Conservation (phyloP, 2,113 vertebrate species). For the Xiphophorus couchianus region DNA sequence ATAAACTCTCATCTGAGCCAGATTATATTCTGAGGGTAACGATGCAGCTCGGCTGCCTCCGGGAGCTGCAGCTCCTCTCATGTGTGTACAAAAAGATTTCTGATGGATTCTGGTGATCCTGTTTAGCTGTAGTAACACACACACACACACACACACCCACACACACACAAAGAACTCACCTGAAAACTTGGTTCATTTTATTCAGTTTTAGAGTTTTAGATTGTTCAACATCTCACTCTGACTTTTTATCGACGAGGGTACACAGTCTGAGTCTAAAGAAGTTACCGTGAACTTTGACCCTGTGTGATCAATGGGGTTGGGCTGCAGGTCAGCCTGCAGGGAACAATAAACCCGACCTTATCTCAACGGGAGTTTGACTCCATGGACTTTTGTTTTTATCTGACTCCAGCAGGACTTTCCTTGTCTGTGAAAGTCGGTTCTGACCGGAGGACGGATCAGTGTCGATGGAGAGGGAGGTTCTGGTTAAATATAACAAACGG, state of each 20-base stretch:
- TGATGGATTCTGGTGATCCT: conserved; percentile 59
- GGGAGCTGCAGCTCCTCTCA: conserved; percentile 34
- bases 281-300: background rate
- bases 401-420: too few species aligned
- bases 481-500: too few species aligned
- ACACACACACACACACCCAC: too few species aligned
- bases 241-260: background rate
- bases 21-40: conserved; percentile 50
- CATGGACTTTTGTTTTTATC: background rate
- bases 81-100: conserved; percentile 45
- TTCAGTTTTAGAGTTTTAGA: background rate
- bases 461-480: too few species aligned
- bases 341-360: background rate
- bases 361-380: background rate
- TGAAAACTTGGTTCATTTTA: background rate
- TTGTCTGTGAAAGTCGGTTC: too few species aligned
- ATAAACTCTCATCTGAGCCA: conserved; percentile 52
- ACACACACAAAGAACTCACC: background rate
- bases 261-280: background rate
- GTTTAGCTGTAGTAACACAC: conserved; percentile 40
- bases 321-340: background rate
- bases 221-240: background rate
- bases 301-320: background rate
- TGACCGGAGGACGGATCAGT: too few species aligned
- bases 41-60: conserved; percentile 39